Conservation (phyloP, 2,113 vertebrate genomes). For the Hoplias malabaricus region DNA sequence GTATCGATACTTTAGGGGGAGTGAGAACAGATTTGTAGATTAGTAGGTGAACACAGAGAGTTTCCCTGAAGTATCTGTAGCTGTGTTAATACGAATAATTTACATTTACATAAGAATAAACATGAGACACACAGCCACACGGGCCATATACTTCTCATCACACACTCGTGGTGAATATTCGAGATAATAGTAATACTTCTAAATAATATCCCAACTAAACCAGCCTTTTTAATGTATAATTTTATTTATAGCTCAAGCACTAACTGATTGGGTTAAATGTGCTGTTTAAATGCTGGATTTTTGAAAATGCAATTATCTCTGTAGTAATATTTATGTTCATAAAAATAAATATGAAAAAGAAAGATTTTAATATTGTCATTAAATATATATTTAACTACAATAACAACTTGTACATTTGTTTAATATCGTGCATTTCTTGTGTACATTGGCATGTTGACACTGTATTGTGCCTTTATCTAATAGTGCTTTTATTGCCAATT, state of each 20-base stretch:
- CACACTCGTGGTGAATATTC: no score
- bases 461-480: background rate
- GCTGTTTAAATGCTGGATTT: background rate
- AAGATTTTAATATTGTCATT: background rate
- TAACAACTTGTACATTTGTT: background rate
- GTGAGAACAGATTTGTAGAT: no score
- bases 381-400: background rate
- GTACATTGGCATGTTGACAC: background rate
- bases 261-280: background rate
- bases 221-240: no score
- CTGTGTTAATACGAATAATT: background rate
- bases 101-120: constrained; percentile 20
- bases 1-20: background rate
- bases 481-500: background rate
- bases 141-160: background rate
- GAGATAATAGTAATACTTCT: no score
- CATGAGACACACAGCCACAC: background rate
- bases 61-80: background rate
- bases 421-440: background rate
- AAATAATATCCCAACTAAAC: no score
- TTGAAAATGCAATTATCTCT: background rate
- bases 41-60: background rate
- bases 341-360: background rate
- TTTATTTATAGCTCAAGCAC: no score
- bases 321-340: background rate